Percentiles rank a stretch among this genome's conserved stretches.
phyloP scores from a whole-genome alignment of 2,113 vertebrate species.

The Entelurus aequoreus region DNA sequence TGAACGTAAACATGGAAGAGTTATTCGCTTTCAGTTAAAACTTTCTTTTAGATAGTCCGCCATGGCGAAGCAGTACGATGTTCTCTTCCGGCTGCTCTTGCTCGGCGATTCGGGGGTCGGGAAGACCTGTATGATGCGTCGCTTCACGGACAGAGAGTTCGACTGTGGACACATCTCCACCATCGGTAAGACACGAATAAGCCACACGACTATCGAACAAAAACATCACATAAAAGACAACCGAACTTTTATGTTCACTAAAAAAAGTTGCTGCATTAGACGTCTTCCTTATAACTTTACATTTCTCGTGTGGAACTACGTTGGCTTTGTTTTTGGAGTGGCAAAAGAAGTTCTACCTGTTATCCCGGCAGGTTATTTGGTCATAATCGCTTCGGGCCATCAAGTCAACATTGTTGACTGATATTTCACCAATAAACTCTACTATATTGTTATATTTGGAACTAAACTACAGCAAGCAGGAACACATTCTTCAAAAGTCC shows the following conservation, averaged over 20 bases:
- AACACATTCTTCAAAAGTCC: too few species aligned
- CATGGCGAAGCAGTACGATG: slow-evolving; percentile 92
- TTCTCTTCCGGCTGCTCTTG: slow-evolving; percentile 83
- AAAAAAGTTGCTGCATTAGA: neutral
- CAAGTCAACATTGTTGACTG: too few species aligned
- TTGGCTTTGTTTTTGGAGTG: slow-evolving; percentile 1
- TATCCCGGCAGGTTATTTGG: slow-evolving; percentile 5
- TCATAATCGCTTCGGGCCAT: neutral
- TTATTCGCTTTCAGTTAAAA: slow-evolving; percentile 12
- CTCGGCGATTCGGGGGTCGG: slow-evolving; percentile 91
- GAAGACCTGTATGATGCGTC: slow-evolving; percentile 88
- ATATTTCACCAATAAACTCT: too few species aligned
- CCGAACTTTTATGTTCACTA: neutral
- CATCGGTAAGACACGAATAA: slow-evolving; percentile 77
- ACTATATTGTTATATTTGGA: too few species aligned
- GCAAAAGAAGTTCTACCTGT: slow-evolving; percentile 1
- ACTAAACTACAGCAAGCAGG: too few species aligned
- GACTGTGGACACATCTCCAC: slow-evolving; percentile 89
- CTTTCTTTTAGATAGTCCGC: slow-evolving; percentile 29
- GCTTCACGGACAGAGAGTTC: slow-evolving; percentile 90
- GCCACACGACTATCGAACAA: neutral
- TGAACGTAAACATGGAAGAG: slow-evolving; percentile 1
- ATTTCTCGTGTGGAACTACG: neutral
- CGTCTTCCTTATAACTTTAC: neutral
- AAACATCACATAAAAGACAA: too few species aligned